These are phyloP conservation scores for Scrobipalpa costella DNA, from an alignment of 2,888 invertebrate genomes.

Conservation along the genomic window DNA sequence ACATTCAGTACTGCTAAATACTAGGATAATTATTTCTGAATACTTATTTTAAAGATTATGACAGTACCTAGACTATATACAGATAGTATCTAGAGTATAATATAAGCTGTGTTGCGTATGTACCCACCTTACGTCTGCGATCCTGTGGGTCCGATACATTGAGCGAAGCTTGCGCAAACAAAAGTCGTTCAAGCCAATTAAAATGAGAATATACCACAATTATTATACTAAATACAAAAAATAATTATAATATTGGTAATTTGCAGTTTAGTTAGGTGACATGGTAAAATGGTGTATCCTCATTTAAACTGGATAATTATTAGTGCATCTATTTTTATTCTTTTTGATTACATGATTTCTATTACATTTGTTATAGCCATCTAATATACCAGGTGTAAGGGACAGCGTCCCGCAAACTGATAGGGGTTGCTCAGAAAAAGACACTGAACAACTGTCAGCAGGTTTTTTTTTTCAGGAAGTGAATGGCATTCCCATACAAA, in stretches of 20 bases:
- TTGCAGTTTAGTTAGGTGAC: background rate
- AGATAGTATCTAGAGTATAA: background rate
- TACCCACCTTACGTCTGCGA: conserved; percentile 68
- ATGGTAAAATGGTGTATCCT: conserved; percentile 30
- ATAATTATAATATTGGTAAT: conserved; percentile 2
- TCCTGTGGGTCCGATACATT: conserved; percentile 76
- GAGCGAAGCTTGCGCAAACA: conserved; percentile 81
- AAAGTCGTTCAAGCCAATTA: conserved; percentile 78
- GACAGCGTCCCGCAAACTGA: too few relatives aligned
- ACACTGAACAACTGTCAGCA: too few relatives aligned
- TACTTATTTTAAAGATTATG: too few relatives aligned
- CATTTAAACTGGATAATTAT: conserved; percentile 40
- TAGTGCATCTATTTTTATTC: conserved; percentile 35
- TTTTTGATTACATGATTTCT: background rate
- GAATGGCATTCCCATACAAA: too few relatives aligned
- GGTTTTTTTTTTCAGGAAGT: too few relatives aligned
- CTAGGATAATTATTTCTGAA: too few relatives aligned
- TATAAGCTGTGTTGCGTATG: conserved; percentile 50
- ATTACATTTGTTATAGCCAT: too few relatives aligned
- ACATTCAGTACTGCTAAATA: too few relatives aligned
- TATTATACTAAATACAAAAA: conserved; percentile 3
- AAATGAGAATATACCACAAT: conserved; percentile 61
- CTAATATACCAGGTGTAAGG: too few relatives aligned
- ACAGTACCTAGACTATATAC: too few relatives aligned
- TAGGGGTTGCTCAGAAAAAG: too few relatives aligned